Percentiles rank a stretch among this genome's conserved stretches.
Evolutionary conservation across 2,113 vertebrate genomes (phyloP).

Genomic region (Hystrix brachyura): DNA sequence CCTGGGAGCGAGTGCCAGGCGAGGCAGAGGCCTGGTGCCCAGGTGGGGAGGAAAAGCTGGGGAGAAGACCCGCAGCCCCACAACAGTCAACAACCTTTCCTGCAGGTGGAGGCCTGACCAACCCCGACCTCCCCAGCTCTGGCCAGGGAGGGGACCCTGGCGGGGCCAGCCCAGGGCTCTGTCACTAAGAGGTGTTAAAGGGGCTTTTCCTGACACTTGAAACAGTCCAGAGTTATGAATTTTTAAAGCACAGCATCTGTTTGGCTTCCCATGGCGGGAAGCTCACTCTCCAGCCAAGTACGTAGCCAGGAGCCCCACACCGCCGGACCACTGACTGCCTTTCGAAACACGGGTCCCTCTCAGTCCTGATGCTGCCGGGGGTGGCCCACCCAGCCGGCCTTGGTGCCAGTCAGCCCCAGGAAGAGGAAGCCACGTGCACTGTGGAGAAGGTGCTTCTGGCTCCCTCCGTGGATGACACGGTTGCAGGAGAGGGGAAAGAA

Average conservation of each 20-base stretch:
- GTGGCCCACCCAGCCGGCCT: neutral
- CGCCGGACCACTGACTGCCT: neutral
- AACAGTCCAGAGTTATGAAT: constrained; percentile 90
- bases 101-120: neutral
- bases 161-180: neutral
- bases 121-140: neutral
- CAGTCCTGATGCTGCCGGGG: neutral
- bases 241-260: constrained; percentile 91
- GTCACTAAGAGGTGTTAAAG: constrained; percentile 76
- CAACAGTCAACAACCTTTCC: neutral
- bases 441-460: constrained; percentile 86
- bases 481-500: constrained; percentile 82
- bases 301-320: neutral
- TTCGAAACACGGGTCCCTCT: neutral
- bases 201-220: constrained; percentile 89
- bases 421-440: neutral
- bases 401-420: accelerated
- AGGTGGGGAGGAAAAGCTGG: neutral
- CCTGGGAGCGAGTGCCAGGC: neutral
- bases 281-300: constrained; percentile 75
- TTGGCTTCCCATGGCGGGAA: constrained; percentile 83
- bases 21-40: neutral
- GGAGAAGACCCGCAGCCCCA: neutral
- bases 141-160: neutral
- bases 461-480: constrained; percentile 91